These are phyloP conservation scores for Ptychobarbus kaznakovi DNA, from an alignment of 2,797 vertebrate genomes.

Conservation along the genomic window DNA sequence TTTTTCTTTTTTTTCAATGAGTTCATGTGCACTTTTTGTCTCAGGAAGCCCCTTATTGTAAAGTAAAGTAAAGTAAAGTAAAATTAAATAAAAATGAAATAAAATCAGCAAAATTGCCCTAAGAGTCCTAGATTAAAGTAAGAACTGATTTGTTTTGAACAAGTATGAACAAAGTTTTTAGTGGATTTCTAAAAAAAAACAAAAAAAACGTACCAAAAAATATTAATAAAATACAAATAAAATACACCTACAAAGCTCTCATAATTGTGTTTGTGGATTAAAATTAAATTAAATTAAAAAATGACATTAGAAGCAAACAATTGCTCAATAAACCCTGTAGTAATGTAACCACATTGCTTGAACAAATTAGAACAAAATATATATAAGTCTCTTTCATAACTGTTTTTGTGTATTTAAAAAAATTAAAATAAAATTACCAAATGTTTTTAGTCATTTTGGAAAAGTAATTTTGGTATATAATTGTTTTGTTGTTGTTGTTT, in stretches of 20 bases:
- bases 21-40: not conserved
- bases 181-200: not conserved
- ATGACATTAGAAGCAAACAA: too few species aligned
- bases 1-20: too few species aligned
- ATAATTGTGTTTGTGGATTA: not conserved
- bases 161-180: not conserved
- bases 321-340: too few species aligned
- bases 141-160: not conserved
- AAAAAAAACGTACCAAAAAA: too few species aligned
- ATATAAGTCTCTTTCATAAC: not conserved
- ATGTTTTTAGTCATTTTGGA: not conserved
- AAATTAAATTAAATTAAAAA: not conserved
- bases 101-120: too few species aligned
- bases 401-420: not conserved
- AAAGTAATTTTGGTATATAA: not conserved
- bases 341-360: too few species aligned
- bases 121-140: not conserved
- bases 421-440: not conserved
- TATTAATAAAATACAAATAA: not conserved
- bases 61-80: not conserved
- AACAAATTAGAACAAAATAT: not conserved
- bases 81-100: not conserved
- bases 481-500: too few species aligned
- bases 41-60: not conserved
- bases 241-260: not conserved